phyloP scores from a whole-genome alignment of 2,888 invertebrate species.

The Melipona beecheii region DNA sequence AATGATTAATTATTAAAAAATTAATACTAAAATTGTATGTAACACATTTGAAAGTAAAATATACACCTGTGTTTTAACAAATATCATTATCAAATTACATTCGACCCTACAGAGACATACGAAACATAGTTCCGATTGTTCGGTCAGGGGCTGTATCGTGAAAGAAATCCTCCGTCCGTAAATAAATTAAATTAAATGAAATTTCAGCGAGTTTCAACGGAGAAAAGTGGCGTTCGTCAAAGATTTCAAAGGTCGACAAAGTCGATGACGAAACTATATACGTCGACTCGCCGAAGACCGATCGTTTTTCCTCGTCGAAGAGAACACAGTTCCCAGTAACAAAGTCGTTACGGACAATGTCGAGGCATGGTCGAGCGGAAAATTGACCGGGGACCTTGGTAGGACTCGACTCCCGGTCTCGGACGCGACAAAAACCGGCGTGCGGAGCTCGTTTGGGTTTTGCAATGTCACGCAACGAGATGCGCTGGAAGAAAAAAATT shows the following conservation, averaged over 20 bases:
- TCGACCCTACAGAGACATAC: too few relatives aligned
- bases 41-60: too few relatives aligned
- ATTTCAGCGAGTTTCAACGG: too few relatives aligned
- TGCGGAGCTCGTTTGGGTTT: slow-evolving; percentile 51
- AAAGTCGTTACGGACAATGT: slow-evolving; percentile 42
- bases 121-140: too few relatives aligned
- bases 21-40: too few relatives aligned
- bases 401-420: slow-evolving; percentile 6
- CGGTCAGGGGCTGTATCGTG: too few relatives aligned
- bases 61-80: too few relatives aligned
- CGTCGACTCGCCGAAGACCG: not conserved
- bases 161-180: too few relatives aligned
- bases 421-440: slow-evolving; percentile 52
- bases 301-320: slow-evolving; percentile 25
- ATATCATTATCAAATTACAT: too few relatives aligned
- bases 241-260: not conserved
- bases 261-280: not conserved
- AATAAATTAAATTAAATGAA: too few relatives aligned
- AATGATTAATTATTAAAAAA: too few relatives aligned
- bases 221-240: too few relatives aligned
- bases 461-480: slow-evolving; percentile 64
- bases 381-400: slow-evolving; percentile 50
- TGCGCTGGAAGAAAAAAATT: slow-evolving; percentile 40
- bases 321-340: slow-evolving; percentile 27
- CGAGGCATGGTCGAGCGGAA: slow-evolving; percentile 53